phyloP scores from a whole-genome alignment of 2,888 invertebrate genomes.

The Protodeltote pygarga region DNA sequence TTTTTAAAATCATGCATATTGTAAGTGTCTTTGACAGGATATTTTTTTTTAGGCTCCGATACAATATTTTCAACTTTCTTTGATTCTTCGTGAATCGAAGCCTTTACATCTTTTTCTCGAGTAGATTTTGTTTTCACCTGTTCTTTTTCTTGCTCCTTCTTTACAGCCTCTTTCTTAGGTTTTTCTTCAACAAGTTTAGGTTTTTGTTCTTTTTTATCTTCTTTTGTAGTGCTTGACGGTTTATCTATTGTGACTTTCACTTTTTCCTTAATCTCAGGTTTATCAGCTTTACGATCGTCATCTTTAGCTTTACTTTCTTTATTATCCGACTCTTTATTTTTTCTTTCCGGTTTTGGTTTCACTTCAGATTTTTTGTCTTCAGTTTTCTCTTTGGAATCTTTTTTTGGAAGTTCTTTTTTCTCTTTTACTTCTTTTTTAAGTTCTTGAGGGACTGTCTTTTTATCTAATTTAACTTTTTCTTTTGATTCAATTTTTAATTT shows the following conservation, averaged over 20 bases:
- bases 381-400: neutral
- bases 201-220: conserved; percentile 47
- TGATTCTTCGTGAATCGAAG: conserved; percentile 15
- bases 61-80: conserved; percentile 31
- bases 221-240: conserved; percentile 30
- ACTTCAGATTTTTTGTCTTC: conserved; percentile 8
- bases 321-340: conserved; percentile 26
- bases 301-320: conserved; percentile 34
- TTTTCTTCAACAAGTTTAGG: conserved; percentile 38
- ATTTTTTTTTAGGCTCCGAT: conserved; percentile 42
- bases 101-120: conserved; percentile 33
- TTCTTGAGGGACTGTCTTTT: conserved; percentile 1
- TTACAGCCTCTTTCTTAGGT: conserved; percentile 36
- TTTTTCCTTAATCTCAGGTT: conserved; percentile 24
- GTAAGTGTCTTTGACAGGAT: conserved; percentile 39
- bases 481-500: conserved; percentile 8
- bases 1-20: conserved; percentile 43
- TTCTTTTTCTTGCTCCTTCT: conserved; percentile 35
- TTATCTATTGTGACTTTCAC: conserved; percentile 5
- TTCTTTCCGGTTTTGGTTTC: conserved; percentile 29
- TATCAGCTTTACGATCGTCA: conserved; percentile 20
- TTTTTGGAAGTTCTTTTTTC: conserved; percentile 8
- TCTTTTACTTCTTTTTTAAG: conserved; percentile 13
- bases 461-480: conserved; percentile 12
- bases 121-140: conserved; percentile 24